Conservation (phyloP, 2,888 invertebrate species). For the Pollenia labialis region DNA sequence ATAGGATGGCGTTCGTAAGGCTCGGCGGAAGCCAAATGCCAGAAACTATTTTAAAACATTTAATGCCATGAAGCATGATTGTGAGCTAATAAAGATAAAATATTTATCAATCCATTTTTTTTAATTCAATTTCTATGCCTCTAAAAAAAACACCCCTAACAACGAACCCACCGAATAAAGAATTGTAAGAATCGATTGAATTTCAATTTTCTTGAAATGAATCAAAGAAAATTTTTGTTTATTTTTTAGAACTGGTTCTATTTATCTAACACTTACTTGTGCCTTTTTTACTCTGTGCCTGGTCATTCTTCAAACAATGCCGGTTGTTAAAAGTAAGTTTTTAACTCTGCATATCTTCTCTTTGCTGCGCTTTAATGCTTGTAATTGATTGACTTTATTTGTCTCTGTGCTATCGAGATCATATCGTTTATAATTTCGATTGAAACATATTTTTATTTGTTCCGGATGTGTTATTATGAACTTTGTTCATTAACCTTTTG, state of each 20-base stretch:
- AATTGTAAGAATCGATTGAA: conserved; percentile 27
- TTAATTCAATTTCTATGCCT: too few species aligned
- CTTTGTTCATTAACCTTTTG: conserved; percentile 61
- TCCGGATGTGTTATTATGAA: conserved; percentile 64
- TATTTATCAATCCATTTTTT: too few species aligned
- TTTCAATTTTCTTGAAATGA: conserved; percentile 27
- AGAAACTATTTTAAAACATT: too few species aligned
- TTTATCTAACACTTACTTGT: conserved; percentile 21
- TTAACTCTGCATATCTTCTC: conserved; percentile 7
- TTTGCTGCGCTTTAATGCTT: background rate
- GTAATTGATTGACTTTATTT: conserved; percentile 60
- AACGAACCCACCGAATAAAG: background rate
- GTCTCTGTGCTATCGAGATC: conserved; percentile 49
- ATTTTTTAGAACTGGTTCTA: conserved; percentile 28
- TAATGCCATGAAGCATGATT: too few species aligned
- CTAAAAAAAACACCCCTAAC: background rate
- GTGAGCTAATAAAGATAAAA: too few species aligned
- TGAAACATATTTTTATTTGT: conserved; percentile 55
- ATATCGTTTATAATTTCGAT: conserved; percentile 32
- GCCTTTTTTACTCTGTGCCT: too few species aligned
- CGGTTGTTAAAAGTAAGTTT: conserved; percentile 41
- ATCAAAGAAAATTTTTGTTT: conserved; percentile 42
- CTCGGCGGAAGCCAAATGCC: too few species aligned
- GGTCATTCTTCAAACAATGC: conserved; percentile 49
- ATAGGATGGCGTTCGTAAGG: too few species aligned